Base-by-base conservation (phyloP, 2,113 vertebrate genomes). In the Megaceryle torquata region DNA sequence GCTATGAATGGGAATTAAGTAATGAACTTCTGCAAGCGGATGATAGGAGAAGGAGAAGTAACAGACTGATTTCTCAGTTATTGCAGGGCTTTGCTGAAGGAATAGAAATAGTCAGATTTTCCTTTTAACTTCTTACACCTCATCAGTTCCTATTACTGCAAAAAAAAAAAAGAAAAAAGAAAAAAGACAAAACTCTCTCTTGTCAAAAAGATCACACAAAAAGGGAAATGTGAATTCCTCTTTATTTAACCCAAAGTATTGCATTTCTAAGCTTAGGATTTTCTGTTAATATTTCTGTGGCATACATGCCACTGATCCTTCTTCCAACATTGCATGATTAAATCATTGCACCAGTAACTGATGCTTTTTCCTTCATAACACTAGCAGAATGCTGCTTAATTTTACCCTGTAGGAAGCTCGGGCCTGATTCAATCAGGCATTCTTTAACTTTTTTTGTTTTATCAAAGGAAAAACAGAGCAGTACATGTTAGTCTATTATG, bases 331-430 rank as follows among this genome's bases (percentile, higher is more conserved):
- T 88, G 56, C 5, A 6, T 88, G 81, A 91, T 96, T 74, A 91
- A 91, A 82, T 95, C 86, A 70, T 86, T 86, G 43, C 69, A 77
- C n/a, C 59, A 19, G 82, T 82, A 96, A 95, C 95, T 87, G 86
- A 93, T 96, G 68, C 61, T 31, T 97, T 97, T 97, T 91, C 87
- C 95, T 97, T 95, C 92, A 77, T 84, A 94, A 89, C 15, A 29
- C 93, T 54, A 79, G 88, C 88, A 89, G 96, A 97, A 97, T 93
- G 95, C 87, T 91, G 43, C 86, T 95, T 97, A 92, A 94, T 96
- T 95, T 97, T 95, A 68, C 93, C 70, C 78, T 31, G 21, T 75
- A 86, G 96, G 91, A 96, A 97, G 84, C 95, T 97, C 50, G 70
- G 89, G 87, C 71, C 84, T 94, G 86, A 93, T 97, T 97, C 92